These are phyloP conservation scores for Psylliodes chrysocephalus DNA, from an alignment of 2,888 invertebrate genomes.

Conservation along the genomic window DNA sequence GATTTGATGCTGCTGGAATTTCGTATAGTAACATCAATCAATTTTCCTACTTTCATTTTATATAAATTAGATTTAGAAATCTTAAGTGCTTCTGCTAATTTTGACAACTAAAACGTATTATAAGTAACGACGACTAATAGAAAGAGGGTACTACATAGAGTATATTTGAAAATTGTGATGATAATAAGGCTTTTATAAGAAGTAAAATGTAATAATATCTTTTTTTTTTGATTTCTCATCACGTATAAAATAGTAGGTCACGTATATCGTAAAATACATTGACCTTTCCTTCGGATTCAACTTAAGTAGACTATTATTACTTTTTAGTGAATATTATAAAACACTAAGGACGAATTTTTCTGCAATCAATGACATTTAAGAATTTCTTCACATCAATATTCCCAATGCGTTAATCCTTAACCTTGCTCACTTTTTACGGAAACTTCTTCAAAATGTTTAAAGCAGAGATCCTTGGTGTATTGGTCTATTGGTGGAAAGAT, in stretches of 20 bases:
- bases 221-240: neutral
- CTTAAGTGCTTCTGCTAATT: too few species aligned
- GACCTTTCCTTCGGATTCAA: constrained; percentile 1
- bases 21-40: too few species aligned
- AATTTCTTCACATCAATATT: neutral
- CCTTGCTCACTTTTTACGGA: constrained; percentile 7
- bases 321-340: constrained; percentile 2
- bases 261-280: neutral
- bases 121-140: too few species aligned
- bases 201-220: neutral
- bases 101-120: too few species aligned
- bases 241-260: neutral
- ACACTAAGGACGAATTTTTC: constrained; percentile 2
- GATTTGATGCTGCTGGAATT: too few species aligned
- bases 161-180: neutral
- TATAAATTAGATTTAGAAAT: too few species aligned
- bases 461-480: neutral
- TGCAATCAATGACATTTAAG: neutral
- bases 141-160: too few species aligned
- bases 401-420: neutral
- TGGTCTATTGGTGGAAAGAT: too few species aligned
- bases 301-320: neutral
- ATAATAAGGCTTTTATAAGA: too few species aligned
- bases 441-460: neutral
- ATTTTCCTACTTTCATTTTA: too few species aligned